Evolutionary conservation across 2,797 vertebrate genomes (phyloP).

Genomic region (Silurus aristotelis): DNA sequence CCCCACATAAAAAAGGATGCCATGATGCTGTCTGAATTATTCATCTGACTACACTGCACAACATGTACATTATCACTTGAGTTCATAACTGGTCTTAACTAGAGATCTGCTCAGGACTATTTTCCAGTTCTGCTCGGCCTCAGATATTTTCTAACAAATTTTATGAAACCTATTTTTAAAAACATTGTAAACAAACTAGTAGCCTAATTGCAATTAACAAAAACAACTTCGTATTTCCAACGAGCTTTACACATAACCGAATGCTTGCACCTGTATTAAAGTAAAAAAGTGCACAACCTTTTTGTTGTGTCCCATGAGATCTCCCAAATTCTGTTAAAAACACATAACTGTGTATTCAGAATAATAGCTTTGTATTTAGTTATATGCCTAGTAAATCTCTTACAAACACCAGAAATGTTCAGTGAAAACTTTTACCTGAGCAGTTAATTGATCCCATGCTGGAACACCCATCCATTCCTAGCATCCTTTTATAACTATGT

Average conservation of each 20-base stretch:
- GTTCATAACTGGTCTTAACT: neutral
- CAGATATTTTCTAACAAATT: neutral
- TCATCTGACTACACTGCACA: neutral
- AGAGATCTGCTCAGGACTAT: neutral
- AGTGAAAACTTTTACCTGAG: neutral
- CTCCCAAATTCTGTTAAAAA: neutral
- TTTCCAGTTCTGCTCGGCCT: neutral
- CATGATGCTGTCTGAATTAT: neutral
- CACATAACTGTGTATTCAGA: neutral
- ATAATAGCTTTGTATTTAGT: neutral
- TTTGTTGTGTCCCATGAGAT: neutral
- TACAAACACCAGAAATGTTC: conserved; percentile 14
- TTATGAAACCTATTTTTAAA: neutral
- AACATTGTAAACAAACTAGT: neutral
- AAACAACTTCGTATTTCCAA: neutral
- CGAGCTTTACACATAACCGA: neutral
- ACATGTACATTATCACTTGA: neutral
- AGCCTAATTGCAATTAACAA: neutral
- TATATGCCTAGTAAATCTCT: neutral
- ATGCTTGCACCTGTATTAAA: neutral
- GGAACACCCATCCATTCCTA: conserved; percentile 1
- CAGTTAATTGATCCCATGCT: neutral
- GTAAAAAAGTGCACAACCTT: neutral
- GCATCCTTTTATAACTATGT: neutral
- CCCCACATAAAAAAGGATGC: too few species aligned